Percentiles rank a stretch among this genome's conserved stretches.
Conservation (phyloP, 2,113 vertebrate species). For the Canis aureus region DNA sequence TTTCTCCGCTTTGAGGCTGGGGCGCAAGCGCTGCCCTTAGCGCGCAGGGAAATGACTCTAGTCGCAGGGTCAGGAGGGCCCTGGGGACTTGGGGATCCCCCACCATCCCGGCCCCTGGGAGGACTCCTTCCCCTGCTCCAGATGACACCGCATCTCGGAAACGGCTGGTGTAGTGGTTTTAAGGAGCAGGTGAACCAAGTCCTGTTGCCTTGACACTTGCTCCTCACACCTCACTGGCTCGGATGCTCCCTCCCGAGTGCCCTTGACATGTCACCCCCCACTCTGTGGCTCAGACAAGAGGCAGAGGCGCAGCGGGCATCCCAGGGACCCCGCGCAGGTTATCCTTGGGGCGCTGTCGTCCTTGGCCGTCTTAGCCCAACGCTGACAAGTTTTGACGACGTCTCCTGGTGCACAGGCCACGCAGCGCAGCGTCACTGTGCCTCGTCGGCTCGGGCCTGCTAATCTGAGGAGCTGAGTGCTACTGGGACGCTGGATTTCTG, state of each 20-base stretch:
- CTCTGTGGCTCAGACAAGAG: neutral
- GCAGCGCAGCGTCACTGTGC: accelerated
- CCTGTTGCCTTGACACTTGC: neutral
- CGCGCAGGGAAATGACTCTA: neutral
- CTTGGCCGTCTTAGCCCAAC: accelerated
- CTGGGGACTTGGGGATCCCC: neutral
- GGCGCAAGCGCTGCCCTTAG: neutral
- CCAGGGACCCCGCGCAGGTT: accelerated
- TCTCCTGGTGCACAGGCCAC: neutral
- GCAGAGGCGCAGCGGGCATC: neutral
- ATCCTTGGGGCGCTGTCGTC: accelerated
- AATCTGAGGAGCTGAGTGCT: neutral
- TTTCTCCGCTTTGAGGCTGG: too few relatives aligned
- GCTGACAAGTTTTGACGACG: neutral
- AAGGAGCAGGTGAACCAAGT: neutral
- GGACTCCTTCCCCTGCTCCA: too few relatives aligned
- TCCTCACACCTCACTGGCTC: neutral
- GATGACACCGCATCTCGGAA: neutral
- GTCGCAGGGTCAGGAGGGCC: neutral
- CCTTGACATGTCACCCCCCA: neutral
- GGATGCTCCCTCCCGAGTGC: neutral
- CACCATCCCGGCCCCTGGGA: accelerated
- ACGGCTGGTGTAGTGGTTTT: neutral
- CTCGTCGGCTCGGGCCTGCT: neutral
- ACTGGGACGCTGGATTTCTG: accelerated